Conservation (phyloP, 2,797 vertebrate species). For the Rhyacichthys aspro region DNA sequence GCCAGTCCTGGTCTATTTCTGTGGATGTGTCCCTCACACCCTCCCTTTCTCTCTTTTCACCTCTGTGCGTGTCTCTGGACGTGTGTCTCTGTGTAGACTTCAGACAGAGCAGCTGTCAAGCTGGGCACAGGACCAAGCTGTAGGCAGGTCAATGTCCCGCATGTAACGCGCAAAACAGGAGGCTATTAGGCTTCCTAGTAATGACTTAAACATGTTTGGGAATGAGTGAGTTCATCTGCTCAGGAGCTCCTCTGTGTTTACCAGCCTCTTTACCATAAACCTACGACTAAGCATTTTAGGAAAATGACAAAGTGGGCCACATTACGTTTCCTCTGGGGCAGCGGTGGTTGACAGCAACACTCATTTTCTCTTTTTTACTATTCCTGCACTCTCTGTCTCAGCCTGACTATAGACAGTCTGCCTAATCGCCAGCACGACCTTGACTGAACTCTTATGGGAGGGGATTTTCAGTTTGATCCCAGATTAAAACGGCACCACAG, state of each 20-base stretch:
- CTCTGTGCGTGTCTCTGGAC: constrained; percentile 45
- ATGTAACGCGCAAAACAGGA: constrained; percentile 57
- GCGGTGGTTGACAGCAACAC: constrained; percentile 10
- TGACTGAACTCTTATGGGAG: constrained; percentile 79
- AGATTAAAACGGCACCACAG: constrained; percentile 82
- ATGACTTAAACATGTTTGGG: constrained; percentile 48
- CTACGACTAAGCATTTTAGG: background rate
- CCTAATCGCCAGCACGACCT: constrained; percentile 81
- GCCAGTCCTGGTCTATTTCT: constrained; percentile 72
- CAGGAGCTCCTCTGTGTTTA: constrained; percentile 23
- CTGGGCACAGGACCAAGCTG: constrained; percentile 68
- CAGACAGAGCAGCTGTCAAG: constrained; percentile 76
- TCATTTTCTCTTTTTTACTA: constrained; percentile 9
- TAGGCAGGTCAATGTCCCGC: constrained; percentile 67
- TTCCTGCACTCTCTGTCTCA: constrained; percentile 38
- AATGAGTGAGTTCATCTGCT: constrained; percentile 43
- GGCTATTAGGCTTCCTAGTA: constrained; percentile 39
- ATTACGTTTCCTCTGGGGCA: constrained; percentile 1
- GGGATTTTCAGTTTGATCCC: constrained; percentile 85
- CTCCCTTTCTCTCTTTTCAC: constrained; percentile 63
- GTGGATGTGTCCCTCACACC: constrained; percentile 55
- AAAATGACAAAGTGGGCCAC: constrained; percentile 6
- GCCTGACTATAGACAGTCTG: constrained; percentile 70
- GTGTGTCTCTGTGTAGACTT: constrained; percentile 49
- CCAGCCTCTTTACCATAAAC: constrained; percentile 3